Evolutionary conservation across 2,888 invertebrate genomes (phyloP).

Genomic region (Bhutanitis thaidina): DNA sequence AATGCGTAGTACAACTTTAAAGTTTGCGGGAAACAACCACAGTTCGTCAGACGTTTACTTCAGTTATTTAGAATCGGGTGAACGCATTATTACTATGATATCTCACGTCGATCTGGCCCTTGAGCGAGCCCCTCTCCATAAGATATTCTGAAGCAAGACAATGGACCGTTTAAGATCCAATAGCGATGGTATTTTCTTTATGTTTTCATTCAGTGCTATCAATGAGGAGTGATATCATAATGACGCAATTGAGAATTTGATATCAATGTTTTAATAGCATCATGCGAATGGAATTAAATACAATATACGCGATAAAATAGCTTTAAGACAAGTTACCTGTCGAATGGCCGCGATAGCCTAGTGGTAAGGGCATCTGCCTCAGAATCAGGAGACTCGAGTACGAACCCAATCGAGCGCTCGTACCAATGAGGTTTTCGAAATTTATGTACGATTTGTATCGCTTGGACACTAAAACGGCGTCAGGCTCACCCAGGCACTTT

Average conservation of each 20-base stretch:
- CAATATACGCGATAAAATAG: no score
- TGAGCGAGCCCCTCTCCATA: conserved; percentile 24
- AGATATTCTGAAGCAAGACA: conserved; percentile 24
- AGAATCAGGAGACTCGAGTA: no score
- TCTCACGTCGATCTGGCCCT: conserved; percentile 33
- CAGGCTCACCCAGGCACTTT: no score
- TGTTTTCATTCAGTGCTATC: conserved; percentile 27
- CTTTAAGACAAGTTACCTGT: no score
- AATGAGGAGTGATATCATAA: conserved; percentile 11
- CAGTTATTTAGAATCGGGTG: conserved; percentile 2
- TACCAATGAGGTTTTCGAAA: no score
- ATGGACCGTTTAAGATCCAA: conserved; percentile 26
- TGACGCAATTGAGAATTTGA: neutral
- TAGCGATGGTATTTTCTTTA: conserved; percentile 20
- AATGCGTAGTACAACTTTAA: no score
- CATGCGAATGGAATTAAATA: no score
- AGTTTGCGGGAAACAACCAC: neutral
- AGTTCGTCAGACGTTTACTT: neutral
- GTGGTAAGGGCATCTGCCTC: no score
- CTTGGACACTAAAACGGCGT: no score
- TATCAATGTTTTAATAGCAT: neutral
- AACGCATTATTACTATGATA: conserved; percentile 29
- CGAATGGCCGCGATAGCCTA: no score
- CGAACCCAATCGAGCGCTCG: no score
- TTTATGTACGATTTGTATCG: no score